Evolutionary conservation across 2,113 vertebrate species (phyloP), one percentile per base, ranked within the genome.

Genomic region (Tachysurus vachellii): DNA sequence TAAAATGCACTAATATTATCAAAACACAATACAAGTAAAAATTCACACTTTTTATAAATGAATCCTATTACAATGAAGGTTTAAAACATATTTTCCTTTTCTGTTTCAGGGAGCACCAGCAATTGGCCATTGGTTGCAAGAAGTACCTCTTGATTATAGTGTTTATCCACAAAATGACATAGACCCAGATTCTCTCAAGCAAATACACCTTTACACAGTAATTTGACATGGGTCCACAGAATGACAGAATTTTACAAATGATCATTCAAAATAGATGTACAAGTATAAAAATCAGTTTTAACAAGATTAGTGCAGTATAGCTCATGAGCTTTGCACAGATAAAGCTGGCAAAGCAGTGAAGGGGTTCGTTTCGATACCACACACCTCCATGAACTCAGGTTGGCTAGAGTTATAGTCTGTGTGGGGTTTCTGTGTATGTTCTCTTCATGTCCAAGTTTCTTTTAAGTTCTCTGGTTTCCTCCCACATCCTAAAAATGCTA

Each of bases 151-250:
- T 28, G 93, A 95, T 92, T 95, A 95, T 53, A 90, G 94, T n/a
- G 90, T 94, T 2, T 96, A 89, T 89, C 66, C 95, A 91, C 95
- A 95, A 88, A 92, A 92, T 88, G 96, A 97, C 81, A 76, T 88
- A 28, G 97, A 97, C 92, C 92, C 91, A 64, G 96, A 97, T 81
- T 93, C 95, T 0, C 94, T 98, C 0, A 91, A 94, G 91, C 95
- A 98, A 93, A 97, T 99, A 91, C 97, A 97, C 92, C 94, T 98
- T n/a, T 98, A 99, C 91, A 95, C 91, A 70, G 94, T 99, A 91
- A 89, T 96, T 10, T 97, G 95, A 94, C 31, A 70, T 57, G 36
- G 64, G 36, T 36, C 50, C 28, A 79, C 23, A 88, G 14, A 50
- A 61, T 13, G n/a, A 31, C 3, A 13, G 17, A 56, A 17, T 57